Evolutionary conservation across 2,113 vertebrate species (phyloP), one percentile per base, ranked within the genome.

Genomic region (Tyrannus savana): DNA sequence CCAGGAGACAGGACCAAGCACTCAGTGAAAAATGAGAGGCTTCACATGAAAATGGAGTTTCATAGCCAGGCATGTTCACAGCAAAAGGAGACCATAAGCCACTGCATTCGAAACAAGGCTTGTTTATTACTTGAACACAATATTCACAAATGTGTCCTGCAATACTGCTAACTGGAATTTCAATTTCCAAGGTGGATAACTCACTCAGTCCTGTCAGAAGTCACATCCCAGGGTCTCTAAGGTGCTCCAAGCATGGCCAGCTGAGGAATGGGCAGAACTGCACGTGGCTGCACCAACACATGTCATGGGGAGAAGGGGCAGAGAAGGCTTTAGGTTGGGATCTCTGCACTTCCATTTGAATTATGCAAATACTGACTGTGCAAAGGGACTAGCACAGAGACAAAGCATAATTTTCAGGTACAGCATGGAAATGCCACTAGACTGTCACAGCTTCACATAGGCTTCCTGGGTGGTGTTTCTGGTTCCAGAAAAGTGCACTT

Each of bases 251-350:
- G 19, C 12, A 12, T 35, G 25, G 13, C 27, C 5, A 8, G 1
- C 21, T 42, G 18, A 10, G 9, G 12, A 72, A 85, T 7, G 16
- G 39, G 14, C 33, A 55, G 23, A 7, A 25, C 33, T 15, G 9
- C 3, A 0, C 7, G 4, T 9, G 10, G 16, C 7, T 60, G 19
- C 27, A 53, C 7, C 9, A 67, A 49, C 84, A 72, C 3, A 2
- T 18, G 19, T 15, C 41, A 50, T 14, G 12, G 22, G 14, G 35
- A 82, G 24, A 41, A 74, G 8, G 5, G 7, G 2, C 7, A 39
- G 30, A 7, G 14, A 68, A 78, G 6, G 15, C 5, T 77, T 58
- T 62, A 77, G 47, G 16, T 12, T 80, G 17, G 14, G 2, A 30
- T 47, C 6, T 80, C 21, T 21, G 15, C 12, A 14, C 3, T 76